Conservation (phyloP, 2,113 vertebrate species). For the Tauraco erythrolophus region DNA sequence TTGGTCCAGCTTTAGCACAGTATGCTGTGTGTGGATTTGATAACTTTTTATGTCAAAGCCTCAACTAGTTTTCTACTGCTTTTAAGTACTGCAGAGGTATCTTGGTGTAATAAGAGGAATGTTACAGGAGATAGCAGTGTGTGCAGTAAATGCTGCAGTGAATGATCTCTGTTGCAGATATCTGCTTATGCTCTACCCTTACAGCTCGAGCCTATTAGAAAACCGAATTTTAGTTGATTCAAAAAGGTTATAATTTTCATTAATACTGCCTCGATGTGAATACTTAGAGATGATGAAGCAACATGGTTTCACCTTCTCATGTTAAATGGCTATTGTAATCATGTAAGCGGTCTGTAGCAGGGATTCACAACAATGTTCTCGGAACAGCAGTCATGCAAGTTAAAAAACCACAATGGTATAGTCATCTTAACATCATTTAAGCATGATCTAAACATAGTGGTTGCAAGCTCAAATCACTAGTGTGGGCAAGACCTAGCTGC, state of each 20-base stretch:
- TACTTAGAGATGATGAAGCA: neutral
- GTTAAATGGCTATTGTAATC: neutral
- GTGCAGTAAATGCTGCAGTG: neutral
- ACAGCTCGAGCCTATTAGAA: neutral
- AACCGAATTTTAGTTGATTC: neutral
- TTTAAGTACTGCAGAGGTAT: neutral
- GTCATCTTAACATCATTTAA: neutral
- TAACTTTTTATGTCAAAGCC: slow-evolving; percentile 1
- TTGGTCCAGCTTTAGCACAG: neutral
- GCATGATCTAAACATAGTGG: neutral
- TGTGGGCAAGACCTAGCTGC: neutral
- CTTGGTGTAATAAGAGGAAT: neutral
- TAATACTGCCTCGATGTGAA: neutral
- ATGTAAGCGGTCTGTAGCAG: neutral
- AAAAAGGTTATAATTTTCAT: neutral
- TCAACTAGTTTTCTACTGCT: neutral
- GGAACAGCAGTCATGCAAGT: neutral
- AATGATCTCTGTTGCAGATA: neutral
- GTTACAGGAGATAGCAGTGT: neutral
- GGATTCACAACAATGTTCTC: neutral
- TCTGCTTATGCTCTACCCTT: neutral
- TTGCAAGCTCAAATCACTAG: neutral
- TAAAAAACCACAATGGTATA: neutral
- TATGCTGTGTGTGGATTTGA: neutral
- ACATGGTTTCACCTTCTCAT: neutral